phyloP scores from a whole-genome alignment of 2,113 vertebrate species.

The Nannobrachium achirus region DNA sequence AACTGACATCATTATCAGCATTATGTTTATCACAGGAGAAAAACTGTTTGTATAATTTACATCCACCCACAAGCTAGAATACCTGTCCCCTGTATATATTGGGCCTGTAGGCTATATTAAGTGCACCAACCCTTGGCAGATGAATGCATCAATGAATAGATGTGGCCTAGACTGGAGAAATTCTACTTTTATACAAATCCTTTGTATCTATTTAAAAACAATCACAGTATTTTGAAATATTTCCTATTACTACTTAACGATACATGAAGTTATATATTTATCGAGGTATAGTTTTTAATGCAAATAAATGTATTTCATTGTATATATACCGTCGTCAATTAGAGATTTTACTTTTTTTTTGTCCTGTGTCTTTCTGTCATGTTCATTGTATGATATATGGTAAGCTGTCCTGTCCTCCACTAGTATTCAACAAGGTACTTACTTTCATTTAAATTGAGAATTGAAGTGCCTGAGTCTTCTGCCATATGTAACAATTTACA shows the following conservation, averaged over 20 bases:
- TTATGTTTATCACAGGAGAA: background rate
- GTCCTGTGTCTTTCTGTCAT: slow-evolving; percentile 22
- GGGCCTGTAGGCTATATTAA: background rate
- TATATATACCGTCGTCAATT: slow-evolving; percentile 76
- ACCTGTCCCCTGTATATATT: slow-evolving; percentile 47
- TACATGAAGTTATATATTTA: slow-evolving; percentile 85
- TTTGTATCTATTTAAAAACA: slow-evolving; percentile 87
- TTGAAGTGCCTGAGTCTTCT: slow-evolving; percentile 91
- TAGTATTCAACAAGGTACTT: slow-evolving; percentile 52
- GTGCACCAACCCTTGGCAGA: slow-evolving; percentile 9
- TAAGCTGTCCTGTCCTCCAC: slow-evolving; percentile 32
- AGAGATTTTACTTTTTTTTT: slow-evolving; percentile 62
- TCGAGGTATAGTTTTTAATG: slow-evolving; percentile 86
- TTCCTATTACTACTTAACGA: slow-evolving; percentile 84
- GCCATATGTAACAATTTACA: slow-evolving; percentile 90
- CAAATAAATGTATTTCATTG: slow-evolving; percentile 78
- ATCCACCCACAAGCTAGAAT: slow-evolving; percentile 2
- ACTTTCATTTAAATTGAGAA: slow-evolving; percentile 62
- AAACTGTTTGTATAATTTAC: background rate
- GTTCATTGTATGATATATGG: slow-evolving; percentile 36
- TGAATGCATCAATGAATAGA: slow-evolving; percentile 14
- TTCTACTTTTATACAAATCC: slow-evolving; percentile 88
- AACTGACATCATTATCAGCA: background rate
- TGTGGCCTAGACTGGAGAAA: slow-evolving; percentile 75
- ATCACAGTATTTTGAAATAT: slow-evolving; percentile 89